Conservation (phyloP, 1,140 invertebrate genomes). For the Hycleus phaleratus region DNA sequence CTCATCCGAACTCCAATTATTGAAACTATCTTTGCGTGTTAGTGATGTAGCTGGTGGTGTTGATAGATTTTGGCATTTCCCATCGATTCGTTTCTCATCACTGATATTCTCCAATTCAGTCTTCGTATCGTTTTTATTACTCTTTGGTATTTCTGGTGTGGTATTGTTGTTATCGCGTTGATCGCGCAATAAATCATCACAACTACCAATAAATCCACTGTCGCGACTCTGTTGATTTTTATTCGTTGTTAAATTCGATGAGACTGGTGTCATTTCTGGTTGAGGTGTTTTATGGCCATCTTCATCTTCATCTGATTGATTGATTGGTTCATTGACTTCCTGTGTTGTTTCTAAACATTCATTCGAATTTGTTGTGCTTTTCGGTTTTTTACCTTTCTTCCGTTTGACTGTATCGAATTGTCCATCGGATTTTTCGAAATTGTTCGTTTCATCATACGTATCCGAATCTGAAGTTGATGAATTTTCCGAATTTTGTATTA, state of each 20-base stretch:
- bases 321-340: conserved; percentile 37
- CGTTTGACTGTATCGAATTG: conserved; percentile 77
- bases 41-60: conserved; percentile 48
- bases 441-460: conserved; percentile 59
- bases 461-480: conserved; percentile 72
- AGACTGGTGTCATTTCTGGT: conserved; percentile 48
- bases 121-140: conserved; percentile 44
- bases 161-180: conserved; percentile 35
- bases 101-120: conserved; percentile 49
- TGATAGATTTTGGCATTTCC: conserved; percentile 26
- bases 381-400: conserved; percentile 63
- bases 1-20: conserved; percentile 88
- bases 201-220: conserved; percentile 81
- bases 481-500: conserved; percentile 49
- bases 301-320: conserved; percentile 44
- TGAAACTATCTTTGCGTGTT: conserved; percentile 79
- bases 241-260: conserved; percentile 46
- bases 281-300: conserved; percentile 55
- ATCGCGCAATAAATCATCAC: conserved; percentile 73
- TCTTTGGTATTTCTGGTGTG: conserved; percentile 33
- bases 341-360: conserved; percentile 48
- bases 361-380: conserved; percentile 38
- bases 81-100: conserved; percentile 40
- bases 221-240: conserved; percentile 74
- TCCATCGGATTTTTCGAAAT: conserved; percentile 59